A percentile compares a stretch with the other conserved stretches of the same genome.
Conservation (phyloP, 2,888 invertebrate genomes). For the Aporophyla nigra region DNA sequence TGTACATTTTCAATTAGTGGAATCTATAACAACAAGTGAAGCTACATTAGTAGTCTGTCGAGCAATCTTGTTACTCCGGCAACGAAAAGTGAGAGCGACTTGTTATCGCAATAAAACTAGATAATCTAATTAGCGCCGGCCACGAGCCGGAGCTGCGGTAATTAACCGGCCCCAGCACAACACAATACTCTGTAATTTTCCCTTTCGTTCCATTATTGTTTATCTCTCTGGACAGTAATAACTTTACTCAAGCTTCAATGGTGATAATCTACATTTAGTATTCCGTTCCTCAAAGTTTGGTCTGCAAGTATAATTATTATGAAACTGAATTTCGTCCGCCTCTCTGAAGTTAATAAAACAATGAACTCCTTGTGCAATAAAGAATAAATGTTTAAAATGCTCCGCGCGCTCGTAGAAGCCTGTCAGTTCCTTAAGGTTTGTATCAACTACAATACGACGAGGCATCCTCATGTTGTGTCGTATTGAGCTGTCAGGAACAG, state of each 20-base stretch:
- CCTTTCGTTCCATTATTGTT: slow-evolving; percentile 45
- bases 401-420: background rate
- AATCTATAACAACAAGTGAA: background rate
- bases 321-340: slow-evolving; percentile 3
- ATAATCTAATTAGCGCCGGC: slow-evolving; percentile 37
- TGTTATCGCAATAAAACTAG: slow-evolving; percentile 38
- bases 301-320: slow-evolving; percentile 28
- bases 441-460: background rate
- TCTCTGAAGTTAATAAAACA: slow-evolving; percentile 17
- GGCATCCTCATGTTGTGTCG: background rate
- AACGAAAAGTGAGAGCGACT: background rate
- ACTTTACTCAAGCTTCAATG: slow-evolving; percentile 32
- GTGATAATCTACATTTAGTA: slow-evolving; percentile 38
- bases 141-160: slow-evolving; percentile 18
- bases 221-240: slow-evolving; percentile 32
- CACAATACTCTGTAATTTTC: slow-evolving; percentile 28
- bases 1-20: background rate
- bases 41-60: background rate
- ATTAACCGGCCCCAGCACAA: slow-evolving; percentile 24
- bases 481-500: slow-evolving; percentile 1
- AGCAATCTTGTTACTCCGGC: background rate
- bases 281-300: slow-evolving; percentile 5
- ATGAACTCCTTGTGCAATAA: slow-evolving; percentile 1
- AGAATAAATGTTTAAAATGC: background rate
- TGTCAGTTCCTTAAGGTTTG: background rate